phyloP scores from a whole-genome alignment of 2,113 vertebrate species.

The Cyprinodon brontotheroides region DNA sequence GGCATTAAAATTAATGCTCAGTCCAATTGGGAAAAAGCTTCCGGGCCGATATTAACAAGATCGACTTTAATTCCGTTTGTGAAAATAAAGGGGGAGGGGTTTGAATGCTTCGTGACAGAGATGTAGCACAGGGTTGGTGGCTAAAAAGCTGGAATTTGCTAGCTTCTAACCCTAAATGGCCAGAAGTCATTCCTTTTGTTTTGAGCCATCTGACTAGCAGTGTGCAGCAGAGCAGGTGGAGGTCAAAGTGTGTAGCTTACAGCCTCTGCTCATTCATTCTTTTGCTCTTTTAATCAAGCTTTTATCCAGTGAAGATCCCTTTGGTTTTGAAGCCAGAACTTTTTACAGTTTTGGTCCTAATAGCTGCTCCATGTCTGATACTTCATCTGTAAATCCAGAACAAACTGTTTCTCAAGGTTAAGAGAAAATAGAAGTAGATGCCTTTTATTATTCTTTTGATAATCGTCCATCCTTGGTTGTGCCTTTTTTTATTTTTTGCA shows the following conservation, averaged over 20 bases:
- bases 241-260: neutral
- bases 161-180: neutral
- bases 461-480: neutral
- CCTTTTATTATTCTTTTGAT: neutral
- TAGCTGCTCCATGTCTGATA: neutral
- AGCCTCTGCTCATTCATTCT: neutral
- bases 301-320: neutral
- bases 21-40: too few species aligned
- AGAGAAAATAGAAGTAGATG: neutral
- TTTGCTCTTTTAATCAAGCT: neutral
- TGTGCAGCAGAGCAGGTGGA: neutral
- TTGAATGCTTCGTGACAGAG: too few species aligned
- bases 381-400: neutral
- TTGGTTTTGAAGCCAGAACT: neutral
- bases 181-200: too few species aligned
- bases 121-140: too few species aligned
- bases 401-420: neutral
- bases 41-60: too few species aligned
- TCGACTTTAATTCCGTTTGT: too few species aligned
- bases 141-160: neutral
- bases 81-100: too few species aligned
- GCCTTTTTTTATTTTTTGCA: neutral
- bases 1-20: too few species aligned
- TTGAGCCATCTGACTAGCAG: neutral
- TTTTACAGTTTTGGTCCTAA: neutral